Base-by-base conservation (phyloP, 2,888 invertebrate genomes). In the Ectobius pallidus region DNA sequence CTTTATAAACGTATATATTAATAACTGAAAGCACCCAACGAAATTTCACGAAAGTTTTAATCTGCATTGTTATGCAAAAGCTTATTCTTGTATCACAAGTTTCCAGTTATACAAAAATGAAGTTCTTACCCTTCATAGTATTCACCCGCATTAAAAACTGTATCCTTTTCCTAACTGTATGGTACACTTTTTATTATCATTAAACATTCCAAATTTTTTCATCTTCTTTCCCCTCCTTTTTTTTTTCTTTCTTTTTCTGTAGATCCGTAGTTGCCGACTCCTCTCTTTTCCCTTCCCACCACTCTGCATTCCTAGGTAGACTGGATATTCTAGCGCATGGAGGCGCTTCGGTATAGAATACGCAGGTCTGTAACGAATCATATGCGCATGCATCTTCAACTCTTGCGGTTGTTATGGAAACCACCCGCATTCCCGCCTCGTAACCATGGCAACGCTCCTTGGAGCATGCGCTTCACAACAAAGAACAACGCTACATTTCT, bases 351-450 rank as follows among this genome's bases (percentile, higher is more conserved):
- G 30, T 30, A 3, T 27, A 67, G 20, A 55, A 55, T 65, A 65
- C 65, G 65, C 65, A 65, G 44, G 65, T 65, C 65, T 58, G 27
- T 58, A 30, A 58, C 30, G 4, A 14, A 30, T 30, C n/a, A 55
- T 27, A 34, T 44, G 52, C 71, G 71, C 71, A 63, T 63, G 55
- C 25, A 70, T 62, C 61, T 61, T 39, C 39, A 25, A 34, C 25
- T 58, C 25, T 25, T 22, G 42, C 70, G 79, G 84, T 84, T 80
- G 82, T 80, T 81, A 83, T 81, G 83, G 82, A 79, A 80, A 84
- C 83, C 80, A 44, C 81, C 82, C 83, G 81, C 84, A 84, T 83
- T 82, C 83, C 83, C 84, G 84, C 84, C 84, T 83, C 80, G 84
- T 82, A 81, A 83, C 83, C 84, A 84, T 83, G 81, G 82, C 78